Conservation (phyloP, 1,140 invertebrate genomes). For the Zophobas atratus region DNA sequence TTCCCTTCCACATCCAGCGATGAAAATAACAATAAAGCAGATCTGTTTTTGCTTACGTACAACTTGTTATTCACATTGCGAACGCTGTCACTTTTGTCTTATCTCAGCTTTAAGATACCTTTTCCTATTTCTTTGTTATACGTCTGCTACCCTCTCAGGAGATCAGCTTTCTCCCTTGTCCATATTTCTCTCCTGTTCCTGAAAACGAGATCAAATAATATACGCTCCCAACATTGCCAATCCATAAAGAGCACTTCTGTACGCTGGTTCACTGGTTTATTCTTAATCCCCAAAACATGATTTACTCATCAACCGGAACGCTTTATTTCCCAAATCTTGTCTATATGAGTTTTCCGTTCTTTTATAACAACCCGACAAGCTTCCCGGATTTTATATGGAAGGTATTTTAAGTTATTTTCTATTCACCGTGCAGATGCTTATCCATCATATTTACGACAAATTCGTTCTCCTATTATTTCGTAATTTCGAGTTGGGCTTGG, state of each 20-base stretch:
- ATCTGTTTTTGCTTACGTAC: slow-evolving; percentile 1
- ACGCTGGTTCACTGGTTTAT: not conserved
- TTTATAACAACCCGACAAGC: not conserved
- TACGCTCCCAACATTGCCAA: no score
- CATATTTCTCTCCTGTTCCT: not conserved
- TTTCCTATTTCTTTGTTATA: not conserved
- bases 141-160: not conserved
- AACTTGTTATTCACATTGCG: not conserved
- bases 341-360: not conserved
- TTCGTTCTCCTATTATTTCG: not conserved
- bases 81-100: slow-evolving; percentile 8
- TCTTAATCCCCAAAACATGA: not conserved
- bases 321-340: not conserved
- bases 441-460: not conserved
- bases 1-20: not conserved
- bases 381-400: not conserved
- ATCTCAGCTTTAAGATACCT: not conserved
- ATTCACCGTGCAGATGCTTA: slow-evolving; percentile 4
- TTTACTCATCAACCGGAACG: not conserved
- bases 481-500: no score
- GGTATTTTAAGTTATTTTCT: not conserved
- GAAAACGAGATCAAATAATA: no score
- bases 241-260: not conserved
- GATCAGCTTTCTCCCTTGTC: not conserved
- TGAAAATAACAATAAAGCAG: not conserved